Evolutionary conservation across 2,797 vertebrate species (phyloP).

Genomic region (Choloepus didactylus): DNA sequence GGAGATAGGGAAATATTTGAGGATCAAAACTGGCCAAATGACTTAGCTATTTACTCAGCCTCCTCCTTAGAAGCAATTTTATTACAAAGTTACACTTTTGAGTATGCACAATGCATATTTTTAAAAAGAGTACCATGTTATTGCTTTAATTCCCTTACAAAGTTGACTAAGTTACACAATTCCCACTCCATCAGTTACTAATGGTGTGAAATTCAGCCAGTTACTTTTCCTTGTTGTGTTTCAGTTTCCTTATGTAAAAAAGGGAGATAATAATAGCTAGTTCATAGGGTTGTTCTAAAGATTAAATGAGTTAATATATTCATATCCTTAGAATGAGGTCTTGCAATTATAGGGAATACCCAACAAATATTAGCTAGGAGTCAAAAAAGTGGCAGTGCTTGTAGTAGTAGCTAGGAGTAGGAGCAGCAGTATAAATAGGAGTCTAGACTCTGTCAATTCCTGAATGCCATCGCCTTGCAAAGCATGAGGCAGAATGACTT

Average conservation of each 20-base stretch:
- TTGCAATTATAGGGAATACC: neutral
- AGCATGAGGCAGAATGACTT: neutral
- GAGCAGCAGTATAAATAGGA: rapidly evolving
- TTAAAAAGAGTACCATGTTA: neutral
- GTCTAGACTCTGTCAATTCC: neutral
- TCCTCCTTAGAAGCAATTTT: neutral
- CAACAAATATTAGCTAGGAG: neutral
- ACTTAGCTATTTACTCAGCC: neutral
- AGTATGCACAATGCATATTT: neutral
- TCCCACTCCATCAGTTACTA: neutral
- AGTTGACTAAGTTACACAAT: neutral
- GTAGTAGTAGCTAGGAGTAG: neutral
- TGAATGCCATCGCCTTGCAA: neutral
- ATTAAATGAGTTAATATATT: neutral
- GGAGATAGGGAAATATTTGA: neutral
- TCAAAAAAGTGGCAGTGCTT: neutral
- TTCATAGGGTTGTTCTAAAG: neutral
- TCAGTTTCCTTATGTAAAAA: neutral
- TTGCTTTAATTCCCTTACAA: neutral
- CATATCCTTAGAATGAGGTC: neutral
- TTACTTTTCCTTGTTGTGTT: neutral
- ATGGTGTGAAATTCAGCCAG: neutral
- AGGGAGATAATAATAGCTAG: neutral
- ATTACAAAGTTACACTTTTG: neutral
- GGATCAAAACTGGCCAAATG: neutral